These are phyloP conservation scores for Corythoichthys haematopterus DNA, from an alignment of 2,113 vertebrate species.

Conservation along the genomic window DNA sequence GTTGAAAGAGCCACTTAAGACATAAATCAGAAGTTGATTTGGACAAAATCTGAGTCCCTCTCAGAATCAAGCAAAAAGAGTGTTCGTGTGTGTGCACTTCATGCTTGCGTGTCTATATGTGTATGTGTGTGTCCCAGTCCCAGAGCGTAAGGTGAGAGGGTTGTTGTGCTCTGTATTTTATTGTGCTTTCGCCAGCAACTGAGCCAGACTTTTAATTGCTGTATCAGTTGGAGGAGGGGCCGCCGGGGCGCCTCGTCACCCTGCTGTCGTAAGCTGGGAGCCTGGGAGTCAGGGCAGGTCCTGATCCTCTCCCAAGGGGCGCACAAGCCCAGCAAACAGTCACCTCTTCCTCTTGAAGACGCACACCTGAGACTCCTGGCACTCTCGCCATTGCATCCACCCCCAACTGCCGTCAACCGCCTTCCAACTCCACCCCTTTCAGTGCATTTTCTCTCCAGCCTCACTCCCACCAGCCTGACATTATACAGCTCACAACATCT, in stretches of 20 bases:
- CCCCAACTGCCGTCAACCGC: not conserved
- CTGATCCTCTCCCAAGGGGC: constrained; percentile 71
- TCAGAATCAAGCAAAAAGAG: not conserved
- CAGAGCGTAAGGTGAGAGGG: constrained; percentile 60
- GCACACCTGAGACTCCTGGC: constrained; percentile 84
- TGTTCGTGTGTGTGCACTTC: not conserved
- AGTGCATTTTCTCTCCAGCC: constrained; percentile 11
- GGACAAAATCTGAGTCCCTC: not conserved
- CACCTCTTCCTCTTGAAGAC: constrained; percentile 80
- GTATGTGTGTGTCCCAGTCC: constrained; percentile 36
- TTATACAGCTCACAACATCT: constrained; percentile 81
- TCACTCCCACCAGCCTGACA: constrained; percentile 71
- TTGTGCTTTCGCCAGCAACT: constrained; percentile 58
- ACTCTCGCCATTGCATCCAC: constrained; percentile 19
- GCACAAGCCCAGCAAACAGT: constrained; percentile 69
- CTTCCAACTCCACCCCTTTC: constrained; percentile 5
- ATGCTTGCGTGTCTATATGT: constrained; percentile 23
- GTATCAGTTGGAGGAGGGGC: constrained; percentile 46
- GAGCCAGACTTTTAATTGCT: constrained; percentile 75
- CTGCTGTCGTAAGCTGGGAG: constrained; percentile 62
- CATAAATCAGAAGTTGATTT: not conserved
- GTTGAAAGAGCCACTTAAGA: not conserved
- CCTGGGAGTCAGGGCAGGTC: constrained; percentile 61
- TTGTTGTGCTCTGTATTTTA: constrained; percentile 60
- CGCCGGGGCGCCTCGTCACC: constrained; percentile 51